A percentile compares a stretch with the other conserved stretches of the same genome.
Conservation (phyloP, 1,140 invertebrate species). For the Drosophila saltans region DNA sequence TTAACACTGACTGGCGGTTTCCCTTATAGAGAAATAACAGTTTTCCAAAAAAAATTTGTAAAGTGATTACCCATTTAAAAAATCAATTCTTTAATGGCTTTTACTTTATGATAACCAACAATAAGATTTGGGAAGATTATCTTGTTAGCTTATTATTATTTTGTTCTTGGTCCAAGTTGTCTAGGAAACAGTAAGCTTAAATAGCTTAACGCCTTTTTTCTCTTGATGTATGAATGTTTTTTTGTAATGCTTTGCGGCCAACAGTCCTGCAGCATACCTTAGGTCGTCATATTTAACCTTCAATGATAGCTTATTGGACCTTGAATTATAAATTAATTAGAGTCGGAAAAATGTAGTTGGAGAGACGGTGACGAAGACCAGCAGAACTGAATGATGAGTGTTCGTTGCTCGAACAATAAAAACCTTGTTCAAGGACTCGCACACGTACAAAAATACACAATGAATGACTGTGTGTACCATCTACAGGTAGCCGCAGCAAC, state of each 20-base stretch:
- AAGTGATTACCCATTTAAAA: too few species aligned
- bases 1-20: too few species aligned
- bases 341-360: constrained; percentile 48
- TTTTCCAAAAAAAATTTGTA: too few species aligned
- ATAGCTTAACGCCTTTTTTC: not conserved
- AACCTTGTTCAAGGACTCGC: constrained; percentile 66
- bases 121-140: too few species aligned
- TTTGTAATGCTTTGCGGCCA: not conserved
- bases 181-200: not conserved
- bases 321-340: constrained; percentile 80
- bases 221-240: not conserved
- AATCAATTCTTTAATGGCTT: too few species aligned
- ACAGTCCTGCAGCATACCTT: constrained; percentile 24
- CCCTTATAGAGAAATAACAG: too few species aligned
- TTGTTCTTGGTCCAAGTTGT: not conserved
- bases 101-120: too few species aligned
- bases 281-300: constrained; percentile 68
- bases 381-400: constrained; percentile 25
- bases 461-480: constrained; percentile 48
- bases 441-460: constrained; percentile 22
- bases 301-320: constrained; percentile 67
- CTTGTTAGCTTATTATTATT: too few species aligned
- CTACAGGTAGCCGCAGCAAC: constrained; percentile 81
- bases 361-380: constrained; percentile 7
- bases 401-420: constrained; percentile 50